A percentile compares a stretch with the other conserved stretches of the same genome.
These are phyloP conservation scores for Caenorhabditis inopinata DNA, from an alignment of 1,140 invertebrate species.

Conservation along the genomic window DNA sequence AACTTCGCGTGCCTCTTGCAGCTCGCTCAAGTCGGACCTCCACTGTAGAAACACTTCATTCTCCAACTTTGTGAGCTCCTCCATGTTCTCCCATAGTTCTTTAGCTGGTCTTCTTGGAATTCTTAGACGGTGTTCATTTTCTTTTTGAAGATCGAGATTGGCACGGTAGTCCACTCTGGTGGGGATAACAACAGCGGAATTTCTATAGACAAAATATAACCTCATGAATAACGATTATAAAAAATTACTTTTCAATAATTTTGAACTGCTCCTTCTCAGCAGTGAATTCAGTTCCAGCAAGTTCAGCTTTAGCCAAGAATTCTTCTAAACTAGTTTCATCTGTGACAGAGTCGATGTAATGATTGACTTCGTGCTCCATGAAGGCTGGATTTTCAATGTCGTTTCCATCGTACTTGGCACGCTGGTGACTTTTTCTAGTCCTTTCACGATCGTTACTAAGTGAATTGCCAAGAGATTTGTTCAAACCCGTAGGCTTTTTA, in stretches of 20 bases:
- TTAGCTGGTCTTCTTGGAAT: slow-evolving; percentile 73
- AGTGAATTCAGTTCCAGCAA: slow-evolving; percentile 86
- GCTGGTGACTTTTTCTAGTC: slow-evolving; percentile 41
- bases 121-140: slow-evolving; percentile 74
- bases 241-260: slow-evolving; percentile 51
- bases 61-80: slow-evolving; percentile 59
- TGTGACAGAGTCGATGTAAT: slow-evolving; percentile 73
- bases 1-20: slow-evolving; percentile 56
- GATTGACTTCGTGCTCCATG: slow-evolving; percentile 47
- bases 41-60: slow-evolving; percentile 59
- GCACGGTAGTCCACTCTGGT: slow-evolving; percentile 72
- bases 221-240: not conserved
- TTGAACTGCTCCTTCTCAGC: slow-evolving; percentile 64
- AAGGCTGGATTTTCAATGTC: slow-evolving; percentile 49
- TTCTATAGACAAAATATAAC: slow-evolving; percentile 72
- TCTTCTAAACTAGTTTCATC: slow-evolving; percentile 93
- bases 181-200: slow-evolving; percentile 73
- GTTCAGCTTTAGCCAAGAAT: slow-evolving; percentile 86
- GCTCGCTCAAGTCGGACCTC: slow-evolving; percentile 54
- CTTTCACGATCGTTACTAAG: slow-evolving; percentile 54
- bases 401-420: slow-evolving; percentile 46
- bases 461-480: slow-evolving; percentile 62
- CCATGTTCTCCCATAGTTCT: slow-evolving; percentile 53
- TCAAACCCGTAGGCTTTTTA: slow-evolving; percentile 54
- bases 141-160: slow-evolving; percentile 72